A percentile compares a stretch with the other conserved stretches of the same genome.
phyloP scores from a whole-genome alignment of 2,113 vertebrate genomes.

The Fregetta grallaria region DNA sequence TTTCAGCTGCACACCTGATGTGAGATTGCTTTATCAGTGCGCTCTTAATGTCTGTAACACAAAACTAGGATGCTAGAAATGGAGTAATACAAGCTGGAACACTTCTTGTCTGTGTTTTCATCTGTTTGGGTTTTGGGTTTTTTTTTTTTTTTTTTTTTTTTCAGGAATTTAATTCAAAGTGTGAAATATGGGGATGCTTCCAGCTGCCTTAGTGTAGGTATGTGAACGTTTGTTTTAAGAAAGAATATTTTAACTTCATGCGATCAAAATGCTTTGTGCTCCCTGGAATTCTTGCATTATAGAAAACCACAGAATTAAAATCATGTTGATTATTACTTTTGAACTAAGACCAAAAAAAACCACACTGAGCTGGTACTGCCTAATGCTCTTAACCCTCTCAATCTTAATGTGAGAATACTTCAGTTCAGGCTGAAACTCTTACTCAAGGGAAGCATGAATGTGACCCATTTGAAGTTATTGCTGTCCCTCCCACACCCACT shows the following conservation, averaged over 20 bases:
- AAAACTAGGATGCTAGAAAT: background rate
- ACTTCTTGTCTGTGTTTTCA: background rate
- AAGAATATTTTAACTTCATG: background rate
- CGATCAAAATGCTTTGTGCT: background rate
- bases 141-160: background rate
- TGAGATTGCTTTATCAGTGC: background rate
- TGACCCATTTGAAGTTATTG: background rate
- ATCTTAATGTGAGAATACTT: background rate
- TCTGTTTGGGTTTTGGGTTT: background rate
- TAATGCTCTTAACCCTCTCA: background rate
- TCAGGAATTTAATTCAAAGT: constrained; percentile 74
- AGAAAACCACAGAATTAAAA: background rate
- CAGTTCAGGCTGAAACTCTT: background rate
- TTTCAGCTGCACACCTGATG: background rate
- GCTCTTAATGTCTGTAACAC: background rate
- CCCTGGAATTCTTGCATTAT: background rate
- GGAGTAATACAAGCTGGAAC: background rate
- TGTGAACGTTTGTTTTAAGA: background rate
- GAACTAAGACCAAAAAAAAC: background rate
- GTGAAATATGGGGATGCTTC: constrained; percentile 70
- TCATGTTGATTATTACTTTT: background rate
- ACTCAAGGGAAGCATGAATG: background rate
- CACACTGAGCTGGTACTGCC: background rate
- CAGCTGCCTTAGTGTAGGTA: constrained; percentile 69
- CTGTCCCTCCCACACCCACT: background rate